Evolutionary conservation across 35 echinoderm and acorn worm species (phyloP), one percentile per base, ranked within the genome.

Genomic region (Patiria miniata): DNA sequence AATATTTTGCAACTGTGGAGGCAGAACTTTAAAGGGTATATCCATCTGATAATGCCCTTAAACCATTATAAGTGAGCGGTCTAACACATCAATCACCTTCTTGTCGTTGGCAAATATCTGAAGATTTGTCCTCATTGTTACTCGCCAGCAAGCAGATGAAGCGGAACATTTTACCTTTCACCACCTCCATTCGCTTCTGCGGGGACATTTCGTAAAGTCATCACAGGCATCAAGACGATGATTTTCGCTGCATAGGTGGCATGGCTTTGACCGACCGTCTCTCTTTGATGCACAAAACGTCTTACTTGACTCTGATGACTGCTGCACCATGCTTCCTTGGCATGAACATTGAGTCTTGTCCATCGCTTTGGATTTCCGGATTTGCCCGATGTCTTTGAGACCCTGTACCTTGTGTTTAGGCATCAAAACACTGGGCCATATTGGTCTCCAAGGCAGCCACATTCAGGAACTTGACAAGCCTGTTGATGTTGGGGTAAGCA

Each of bases 1-100:
- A n/a, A n/a, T 83, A 17, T 83, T 68, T 73, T 34, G 85, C 61
- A 87, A 87, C 68, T 36, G 37, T 47, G 69, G 65, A 19, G 14
- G 39, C 17, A 77, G 44, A 40, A 77, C 18, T 17, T 68, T 40
- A 17, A 61, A 78, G 18, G 85, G 85, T 5, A 87, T 37, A 78
- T 68, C 68, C 26, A 87, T 68, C 40, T 87, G 60, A 44, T 77
- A 87, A 23, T 87, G 85, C 40, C 85, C 85, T 51, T 87, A 36
- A 26, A 78, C 85, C 77, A 78, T 47, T 36, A 40, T 42, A 14
- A 44, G 17, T 42, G 39, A 77, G 38, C 40, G 37, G 39, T 87
- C 39, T 40, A 21, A 51, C 21, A 77, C 23, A 21, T 87, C 57
- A 14, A 78, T 18, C 44, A 68, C 61, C 37, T 37, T 33, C 51